Conservation (phyloP, 2,113 vertebrate species). For the Alethe diademata region DNA sequence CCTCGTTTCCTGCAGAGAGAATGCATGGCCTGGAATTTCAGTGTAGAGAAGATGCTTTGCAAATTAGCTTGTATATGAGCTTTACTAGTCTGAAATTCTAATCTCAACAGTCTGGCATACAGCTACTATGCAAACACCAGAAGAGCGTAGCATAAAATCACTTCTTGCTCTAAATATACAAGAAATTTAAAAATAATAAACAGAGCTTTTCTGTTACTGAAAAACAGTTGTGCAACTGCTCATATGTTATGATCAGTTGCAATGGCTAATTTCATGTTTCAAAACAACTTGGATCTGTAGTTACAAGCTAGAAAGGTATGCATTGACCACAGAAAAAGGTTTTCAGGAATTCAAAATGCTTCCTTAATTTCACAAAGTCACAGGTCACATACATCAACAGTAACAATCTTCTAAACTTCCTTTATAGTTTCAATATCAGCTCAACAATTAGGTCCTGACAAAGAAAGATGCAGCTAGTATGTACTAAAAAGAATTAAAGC, state of each 20-base stretch:
- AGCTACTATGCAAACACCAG: background rate
- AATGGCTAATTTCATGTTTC: background rate
- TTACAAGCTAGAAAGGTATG: background rate
- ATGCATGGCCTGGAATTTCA: background rate
- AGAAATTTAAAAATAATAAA: background rate
- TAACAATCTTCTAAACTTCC: background rate
- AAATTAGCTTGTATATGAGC: conserved; percentile 39
- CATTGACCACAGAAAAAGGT: background rate
- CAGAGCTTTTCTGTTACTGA: background rate
- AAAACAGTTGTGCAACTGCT: background rate
- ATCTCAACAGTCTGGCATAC: background rate
- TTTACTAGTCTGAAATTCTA: conserved; percentile 33
- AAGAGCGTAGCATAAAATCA: background rate
- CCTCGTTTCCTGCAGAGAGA: background rate
- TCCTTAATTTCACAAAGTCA: background rate
- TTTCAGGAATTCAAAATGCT: background rate
- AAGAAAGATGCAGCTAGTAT: background rate
- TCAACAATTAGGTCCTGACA: background rate
- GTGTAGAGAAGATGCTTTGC: background rate
- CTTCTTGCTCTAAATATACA: background rate
- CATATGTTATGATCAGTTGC: background rate
- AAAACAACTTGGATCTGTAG: background rate
- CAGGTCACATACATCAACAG: background rate
- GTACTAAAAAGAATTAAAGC: background rate
- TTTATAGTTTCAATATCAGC: background rate